phyloP scores from a whole-genome alignment of 2,113 vertebrate genomes.

The Rhinichthys klamathensis region DNA sequence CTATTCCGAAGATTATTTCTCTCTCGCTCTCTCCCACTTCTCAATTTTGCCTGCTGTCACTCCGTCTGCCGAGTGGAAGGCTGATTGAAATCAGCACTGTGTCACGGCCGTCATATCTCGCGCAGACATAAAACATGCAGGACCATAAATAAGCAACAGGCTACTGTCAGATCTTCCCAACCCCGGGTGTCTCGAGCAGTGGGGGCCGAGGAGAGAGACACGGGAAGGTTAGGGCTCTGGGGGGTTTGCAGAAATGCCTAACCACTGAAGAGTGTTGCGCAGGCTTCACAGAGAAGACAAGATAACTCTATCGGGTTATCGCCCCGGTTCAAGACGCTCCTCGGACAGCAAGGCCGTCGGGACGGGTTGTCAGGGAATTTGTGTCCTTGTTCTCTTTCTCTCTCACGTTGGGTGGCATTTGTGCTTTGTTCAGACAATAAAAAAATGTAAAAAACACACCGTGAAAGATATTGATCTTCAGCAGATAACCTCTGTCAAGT shows the following conservation, averaged over 20 bases:
- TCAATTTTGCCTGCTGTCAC: constrained; percentile 75
- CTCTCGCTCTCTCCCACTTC: constrained; percentile 39
- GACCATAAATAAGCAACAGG: constrained; percentile 99
- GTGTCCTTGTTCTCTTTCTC: constrained; percentile 61
- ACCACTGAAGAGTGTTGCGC: constrained; percentile 92
- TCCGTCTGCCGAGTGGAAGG: constrained; percentile 78
- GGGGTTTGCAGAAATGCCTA: constrained; percentile 88
- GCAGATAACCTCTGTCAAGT: neutral
- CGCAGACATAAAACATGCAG: constrained; percentile 98
- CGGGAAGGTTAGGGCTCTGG: constrained; percentile 94
- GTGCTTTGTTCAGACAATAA: neutral
- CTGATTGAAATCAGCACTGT: constrained; percentile 98
- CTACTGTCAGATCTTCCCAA: constrained; percentile 95
- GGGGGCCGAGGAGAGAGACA: constrained; percentile 82
- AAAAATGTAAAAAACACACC: neutral
- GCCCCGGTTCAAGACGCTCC: constrained; percentile 87
- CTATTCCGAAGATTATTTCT: constrained; percentile 64
- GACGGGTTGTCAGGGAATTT: constrained; percentile 71
- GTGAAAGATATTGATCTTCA: constrained; percentile 11
- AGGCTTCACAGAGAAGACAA: constrained; percentile 91
- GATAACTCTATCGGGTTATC: constrained; percentile 99
- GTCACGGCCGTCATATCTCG: constrained; percentile 96
- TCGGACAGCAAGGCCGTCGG: constrained; percentile 83
- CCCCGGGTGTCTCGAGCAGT: constrained; percentile 81
- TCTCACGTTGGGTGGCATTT: constrained; percentile 20